These are phyloP conservation scores for Elaphurus davidianus DNA, from an alignment of 2,113 vertebrate species.

Conservation along the genomic window DNA sequence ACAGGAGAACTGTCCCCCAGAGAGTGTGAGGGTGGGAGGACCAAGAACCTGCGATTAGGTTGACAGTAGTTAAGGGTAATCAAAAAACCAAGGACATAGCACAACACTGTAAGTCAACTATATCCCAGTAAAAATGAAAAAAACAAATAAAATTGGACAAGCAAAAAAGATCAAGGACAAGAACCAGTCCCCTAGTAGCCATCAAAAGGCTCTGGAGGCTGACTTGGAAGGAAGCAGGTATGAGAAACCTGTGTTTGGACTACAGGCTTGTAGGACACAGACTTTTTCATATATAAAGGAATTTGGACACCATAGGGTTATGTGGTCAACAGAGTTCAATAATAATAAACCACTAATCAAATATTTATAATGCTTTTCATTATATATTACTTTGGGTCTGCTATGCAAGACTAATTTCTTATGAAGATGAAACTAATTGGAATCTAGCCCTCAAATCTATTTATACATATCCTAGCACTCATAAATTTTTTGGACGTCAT, in stretches of 20 bases:
- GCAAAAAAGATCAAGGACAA: neutral
- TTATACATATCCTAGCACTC: neutral
- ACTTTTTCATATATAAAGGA: neutral
- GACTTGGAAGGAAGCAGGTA: neutral
- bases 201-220: too few relatives aligned
- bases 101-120: neutral
- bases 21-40: neutral
- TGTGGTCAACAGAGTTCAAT: neutral
- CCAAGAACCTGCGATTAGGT: neutral
- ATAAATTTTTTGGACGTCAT: neutral
- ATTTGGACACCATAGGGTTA: neutral
- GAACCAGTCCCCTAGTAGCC: neutral
- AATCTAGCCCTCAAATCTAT: neutral
- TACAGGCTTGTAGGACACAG: neutral
- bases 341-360: neutral
- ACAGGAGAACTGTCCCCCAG: neutral
- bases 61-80: neutral
- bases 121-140: neutral
- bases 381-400: neutral
- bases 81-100: neutral
- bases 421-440: neutral
- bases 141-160: neutral
- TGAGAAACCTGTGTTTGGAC: too few relatives aligned
- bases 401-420: neutral
- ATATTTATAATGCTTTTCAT: conserved; percentile 1